Evolutionary conservation across 2,797 vertebrate genomes (phyloP), one percentile per base, ranked within the genome.

Genomic region (Clarias fuscus): DNA sequence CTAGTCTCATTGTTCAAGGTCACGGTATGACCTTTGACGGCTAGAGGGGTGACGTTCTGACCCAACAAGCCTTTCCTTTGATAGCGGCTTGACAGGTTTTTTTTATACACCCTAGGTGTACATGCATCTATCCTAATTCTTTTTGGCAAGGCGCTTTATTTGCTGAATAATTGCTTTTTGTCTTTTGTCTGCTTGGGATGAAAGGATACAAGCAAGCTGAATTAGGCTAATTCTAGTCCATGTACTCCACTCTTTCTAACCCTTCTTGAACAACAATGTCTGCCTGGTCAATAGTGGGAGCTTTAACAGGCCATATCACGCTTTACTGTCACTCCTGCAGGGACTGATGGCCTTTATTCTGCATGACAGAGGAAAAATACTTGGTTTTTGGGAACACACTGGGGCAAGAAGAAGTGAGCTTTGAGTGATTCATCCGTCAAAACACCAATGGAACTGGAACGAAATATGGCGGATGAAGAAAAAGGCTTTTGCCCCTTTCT

Each of bases 341-440:
- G 95, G 95, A 94, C 94, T 97, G 97, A 98, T 90, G 93, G 93
- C 94, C 95, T 97, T 98, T 98, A 96, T 98, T 95, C 94, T 82
- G 91, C 86, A 89, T 97, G 97, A 97, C 97, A 98, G 96, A 70
- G 71, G 59, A 61, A 48, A 33, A 72, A 72, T 30, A 33, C 59
- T 61, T 56, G 59, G 80, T 48, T 30, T 71, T 84, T 37, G 82
- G 58, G 75, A 43, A 72, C 61, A 68, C 48, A 43, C 48, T 18
- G 64, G 68, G 72, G 71, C 62, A 82, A 48, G 71, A 11, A 83
- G 61, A 68, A 77, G 76, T 64, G 73, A 62, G 80, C 48, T 76
- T 64, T 65, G 58, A 33, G 30, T 81, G 61, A 14, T 62, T 62
- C 68, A 58, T 82, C 68, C n/a, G 14, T 64, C 27, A 72, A 72